Evolutionary conservation across 92 coral and sea anemone genomes (phyloP).

Genomic region (Epizoanthus rinbou): DNA sequence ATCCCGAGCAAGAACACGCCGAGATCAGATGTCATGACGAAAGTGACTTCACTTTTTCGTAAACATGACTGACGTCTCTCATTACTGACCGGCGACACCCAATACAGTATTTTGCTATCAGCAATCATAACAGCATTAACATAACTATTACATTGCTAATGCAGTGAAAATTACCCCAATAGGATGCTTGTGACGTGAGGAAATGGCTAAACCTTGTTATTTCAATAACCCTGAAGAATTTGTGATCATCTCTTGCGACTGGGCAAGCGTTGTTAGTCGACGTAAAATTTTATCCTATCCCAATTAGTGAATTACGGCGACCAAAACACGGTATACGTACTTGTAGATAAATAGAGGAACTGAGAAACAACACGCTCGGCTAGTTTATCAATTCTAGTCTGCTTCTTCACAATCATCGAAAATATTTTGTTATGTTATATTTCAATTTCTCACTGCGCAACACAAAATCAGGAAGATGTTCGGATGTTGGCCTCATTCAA

Average conservation of each 20-base stretch:
- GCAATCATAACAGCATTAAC: conserved; percentile 1
- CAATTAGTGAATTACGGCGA: neutral
- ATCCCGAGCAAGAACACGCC: neutral
- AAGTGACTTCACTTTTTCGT: neutral
- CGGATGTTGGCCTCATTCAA: conserved; percentile 21
- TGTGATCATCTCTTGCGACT: neutral
- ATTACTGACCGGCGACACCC: neutral
- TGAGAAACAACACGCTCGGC: no score
- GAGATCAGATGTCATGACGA: neutral
- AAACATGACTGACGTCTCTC: conserved; percentile 22
- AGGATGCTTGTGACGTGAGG: conserved; percentile 1
- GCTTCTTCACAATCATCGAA: neutral
- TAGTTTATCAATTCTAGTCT: no score
- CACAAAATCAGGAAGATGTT: neutral
- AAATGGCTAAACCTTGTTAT: neutral
- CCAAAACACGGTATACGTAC: neutral
- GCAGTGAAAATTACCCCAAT: neutral
- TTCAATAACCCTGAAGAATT: neutral
- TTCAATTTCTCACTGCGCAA: neutral
- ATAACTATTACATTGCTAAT: neutral
- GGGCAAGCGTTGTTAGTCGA: neutral
- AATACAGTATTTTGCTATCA: no score
- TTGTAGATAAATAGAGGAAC: neutral
- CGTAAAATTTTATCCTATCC: neutral
- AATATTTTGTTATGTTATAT: neutral